Evolutionary conservation across 2,888 invertebrate genomes (phyloP).

Genomic region (Strigamia transsilvanica): DNA sequence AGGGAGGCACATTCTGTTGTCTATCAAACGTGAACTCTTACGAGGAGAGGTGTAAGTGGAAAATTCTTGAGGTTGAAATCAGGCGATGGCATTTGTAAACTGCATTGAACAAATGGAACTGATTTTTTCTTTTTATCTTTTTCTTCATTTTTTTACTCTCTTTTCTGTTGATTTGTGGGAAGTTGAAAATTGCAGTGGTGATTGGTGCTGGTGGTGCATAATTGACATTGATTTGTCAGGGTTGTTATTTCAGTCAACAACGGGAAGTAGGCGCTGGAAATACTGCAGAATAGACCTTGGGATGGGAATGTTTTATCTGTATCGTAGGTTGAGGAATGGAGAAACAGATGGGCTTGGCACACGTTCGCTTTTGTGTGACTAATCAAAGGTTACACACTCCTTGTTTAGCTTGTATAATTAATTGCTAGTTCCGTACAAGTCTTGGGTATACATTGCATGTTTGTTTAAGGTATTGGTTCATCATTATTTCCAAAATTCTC

Average conservation of each 20-base stretch:
- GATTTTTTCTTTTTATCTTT: background rate
- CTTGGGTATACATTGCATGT: background rate
- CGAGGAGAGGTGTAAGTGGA: conserved; percentile 13
- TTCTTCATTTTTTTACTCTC: background rate
- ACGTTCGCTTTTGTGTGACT: conserved; percentile 11
- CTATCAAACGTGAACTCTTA: conserved; percentile 22
- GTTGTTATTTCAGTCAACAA: conserved; percentile 34
- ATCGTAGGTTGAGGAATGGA: background rate
- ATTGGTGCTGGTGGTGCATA: conserved; percentile 23
- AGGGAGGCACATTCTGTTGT: conserved; percentile 24
- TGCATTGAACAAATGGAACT: background rate
- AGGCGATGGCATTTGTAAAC: background rate
- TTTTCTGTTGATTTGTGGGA: background rate
- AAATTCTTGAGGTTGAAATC: conserved; percentile 32
- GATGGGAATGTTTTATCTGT: background rate
- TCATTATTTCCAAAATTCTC: conserved; percentile 4
- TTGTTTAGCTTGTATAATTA: conserved; percentile 31
- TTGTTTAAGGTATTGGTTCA: background rate
- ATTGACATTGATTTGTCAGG: conserved; percentile 31
- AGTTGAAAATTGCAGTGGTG: background rate
- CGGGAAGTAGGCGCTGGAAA: conserved; percentile 33
- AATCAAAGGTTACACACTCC: conserved; percentile 20
- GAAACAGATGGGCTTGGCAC: conserved; percentile 22
- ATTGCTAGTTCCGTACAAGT: background rate
- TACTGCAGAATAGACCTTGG: conserved; percentile 17